Evolutionary conservation across 2,113 vertebrate species (phyloP), one percentile per base, ranked within the genome.

Genomic region (Micromys minutus): DNA sequence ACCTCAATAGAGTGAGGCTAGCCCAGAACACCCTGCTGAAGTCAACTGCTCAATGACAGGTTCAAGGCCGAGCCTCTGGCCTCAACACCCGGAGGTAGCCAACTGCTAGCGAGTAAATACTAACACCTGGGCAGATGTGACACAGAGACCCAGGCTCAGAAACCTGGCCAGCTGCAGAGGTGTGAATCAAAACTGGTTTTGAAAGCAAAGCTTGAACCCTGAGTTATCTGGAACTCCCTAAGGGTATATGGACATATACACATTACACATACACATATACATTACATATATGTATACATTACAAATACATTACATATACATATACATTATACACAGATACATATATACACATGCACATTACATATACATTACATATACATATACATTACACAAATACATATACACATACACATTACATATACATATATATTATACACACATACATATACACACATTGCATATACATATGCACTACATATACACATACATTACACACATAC

Each of bases 141-240:
- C 39, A 7, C 0, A 5, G 1, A 42, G 13, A 45, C 5, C 39
- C 1, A n/a, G 24, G 7, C 72, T 65, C 3, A 4, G 59, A 69
- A 55, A 24, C 3, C 24, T 0, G 5, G 89, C 94, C 94, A 92
- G 29, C 42, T 0, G 24, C 9, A 0, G 31, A 1, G 89, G 65
- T 89, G 96, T 95, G 89, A 92, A 89, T 4, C 15, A 1, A 31
- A 21, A 67, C 47, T 39, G 0, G 5, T 0, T 72, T 4, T 5
- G 63, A 31, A 50, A 87, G 39, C 9, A 2, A 77, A 72, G 34
- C 55, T 75, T 45, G 2, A 19, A 57, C 36, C 19, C 22, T 39
- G 42, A 34, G 87, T n/a, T 17, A 21, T 34, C 57, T 0, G 9
- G 19, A 36, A 31, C 4, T 12, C 19, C 1, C 29, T 6, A 11